These are phyloP conservation scores for Adoxophyes honmai DNA, from an alignment of 1,140 invertebrate genomes.

Conservation along the genomic window DNA sequence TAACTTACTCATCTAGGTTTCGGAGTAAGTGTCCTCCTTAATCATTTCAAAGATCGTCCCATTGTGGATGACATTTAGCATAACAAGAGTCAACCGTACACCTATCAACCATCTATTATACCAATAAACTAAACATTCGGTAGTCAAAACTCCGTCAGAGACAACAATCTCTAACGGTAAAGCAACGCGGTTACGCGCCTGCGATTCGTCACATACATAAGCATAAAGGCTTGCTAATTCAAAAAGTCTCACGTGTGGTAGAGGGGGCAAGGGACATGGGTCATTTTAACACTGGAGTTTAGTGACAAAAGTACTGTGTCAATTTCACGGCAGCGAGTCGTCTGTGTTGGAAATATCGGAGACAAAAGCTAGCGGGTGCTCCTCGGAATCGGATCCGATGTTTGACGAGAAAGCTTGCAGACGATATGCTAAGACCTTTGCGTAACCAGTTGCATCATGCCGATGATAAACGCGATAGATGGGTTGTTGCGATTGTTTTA, in stretches of 20 bases:
- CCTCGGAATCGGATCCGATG: constrained; percentile 29
- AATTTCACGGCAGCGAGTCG: constrained; percentile 56
- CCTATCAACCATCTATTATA: constrained; percentile 3
- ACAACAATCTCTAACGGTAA: constrained; percentile 8
- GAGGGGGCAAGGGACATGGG: constrained; percentile 34
- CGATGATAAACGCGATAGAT: not conserved
- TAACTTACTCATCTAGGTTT: too few species aligned
- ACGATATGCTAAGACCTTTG: constrained; percentile 8
- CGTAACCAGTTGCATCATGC: not conserved
- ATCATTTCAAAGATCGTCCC: not conserved
- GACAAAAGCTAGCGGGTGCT: constrained; percentile 57
- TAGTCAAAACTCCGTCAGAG: not conserved
- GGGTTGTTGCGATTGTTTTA: constrained; percentile 3
- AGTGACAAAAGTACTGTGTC: constrained; percentile 46
- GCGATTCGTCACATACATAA: constrained; percentile 9
- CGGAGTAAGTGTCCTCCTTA: too few species aligned
- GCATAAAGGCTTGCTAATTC: not conserved
- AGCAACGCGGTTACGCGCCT: constrained; percentile 10
- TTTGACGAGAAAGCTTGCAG: constrained; percentile 12
- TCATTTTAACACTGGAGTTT: constrained; percentile 37
- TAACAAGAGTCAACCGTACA: not conserved
- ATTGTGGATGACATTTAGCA: not conserved
- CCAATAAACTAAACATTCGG: not conserved
- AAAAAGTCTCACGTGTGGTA: not conserved
- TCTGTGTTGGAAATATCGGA: constrained; percentile 22